phyloP scores from a whole-genome alignment of 2,113 vertebrate species.

The Elanoides forficatus region DNA sequence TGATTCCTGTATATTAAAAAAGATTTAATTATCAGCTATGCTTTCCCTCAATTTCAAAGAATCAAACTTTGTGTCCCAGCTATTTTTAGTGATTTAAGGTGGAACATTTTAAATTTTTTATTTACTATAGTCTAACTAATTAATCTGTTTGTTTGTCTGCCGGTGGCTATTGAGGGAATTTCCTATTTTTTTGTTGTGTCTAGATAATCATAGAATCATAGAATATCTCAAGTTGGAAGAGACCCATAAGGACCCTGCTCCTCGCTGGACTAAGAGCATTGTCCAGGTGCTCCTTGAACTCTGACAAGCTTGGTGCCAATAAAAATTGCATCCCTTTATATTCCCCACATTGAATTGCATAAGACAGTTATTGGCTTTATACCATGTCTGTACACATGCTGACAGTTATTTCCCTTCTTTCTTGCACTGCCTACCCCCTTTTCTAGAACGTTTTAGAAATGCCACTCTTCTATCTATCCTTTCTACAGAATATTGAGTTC shows the following conservation, averaged over 20 bases:
- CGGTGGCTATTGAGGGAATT: background rate
- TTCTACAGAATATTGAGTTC: background rate
- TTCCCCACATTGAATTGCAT: background rate
- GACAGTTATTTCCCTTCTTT: background rate
- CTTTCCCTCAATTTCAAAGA: background rate
- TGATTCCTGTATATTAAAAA: background rate
- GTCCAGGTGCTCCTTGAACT: background rate
- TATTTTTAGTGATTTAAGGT: background rate
- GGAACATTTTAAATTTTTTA: background rate
- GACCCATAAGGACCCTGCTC: background rate
- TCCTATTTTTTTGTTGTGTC: background rate
- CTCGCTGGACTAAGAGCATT: accelerated
- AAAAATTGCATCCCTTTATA: background rate
- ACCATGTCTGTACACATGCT: background rate
- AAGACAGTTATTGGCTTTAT: background rate
- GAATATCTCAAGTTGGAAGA: background rate
- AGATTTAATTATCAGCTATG: background rate
- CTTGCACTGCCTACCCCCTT: background rate
- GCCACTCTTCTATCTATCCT: background rate
- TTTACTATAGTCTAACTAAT: background rate
- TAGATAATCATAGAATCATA: background rate
- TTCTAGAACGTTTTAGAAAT: background rate
- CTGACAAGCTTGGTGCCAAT: background rate
- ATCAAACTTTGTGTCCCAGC: background rate
- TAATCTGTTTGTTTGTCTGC: background rate